phyloP scores from a whole-genome alignment of 2,113 vertebrate genomes.

The Hippolais icterina region DNA sequence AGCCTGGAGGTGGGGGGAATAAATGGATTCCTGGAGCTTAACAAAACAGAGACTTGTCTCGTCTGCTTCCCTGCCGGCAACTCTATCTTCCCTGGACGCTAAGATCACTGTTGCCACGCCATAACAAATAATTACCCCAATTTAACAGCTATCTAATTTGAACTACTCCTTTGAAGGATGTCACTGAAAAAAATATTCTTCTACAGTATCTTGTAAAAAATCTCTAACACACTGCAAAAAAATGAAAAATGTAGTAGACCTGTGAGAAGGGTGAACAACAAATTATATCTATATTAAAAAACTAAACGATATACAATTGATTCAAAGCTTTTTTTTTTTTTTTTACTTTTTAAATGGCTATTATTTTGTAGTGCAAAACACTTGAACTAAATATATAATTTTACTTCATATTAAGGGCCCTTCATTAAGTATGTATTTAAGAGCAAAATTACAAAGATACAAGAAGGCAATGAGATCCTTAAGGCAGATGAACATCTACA shows the following conservation, averaged over 20 bases:
- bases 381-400: not conserved
- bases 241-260: fast-evolving
- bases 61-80: too few species aligned
- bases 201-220: not conserved
- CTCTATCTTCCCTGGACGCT: too few species aligned
- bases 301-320: not conserved
- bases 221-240: not conserved
- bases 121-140: not conserved
- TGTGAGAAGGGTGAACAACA: not conserved
- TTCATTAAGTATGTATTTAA: not conserved
- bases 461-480: not conserved
- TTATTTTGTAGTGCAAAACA: not conserved
- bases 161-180: not conserved
- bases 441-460: not conserved
- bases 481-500: not conserved
- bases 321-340: not conserved
- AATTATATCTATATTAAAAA: not conserved
- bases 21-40: too few species aligned
- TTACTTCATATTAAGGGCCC: not conserved
- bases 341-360: not conserved
- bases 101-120: too few species aligned
- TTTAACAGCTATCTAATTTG: not conserved
- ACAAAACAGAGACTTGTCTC: too few species aligned
- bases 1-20: too few species aligned
- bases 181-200: not conserved